Evolutionary conservation across 64 coral and sea anemone species (phyloP).

Genomic region (Montipora efflorescens): DNA sequence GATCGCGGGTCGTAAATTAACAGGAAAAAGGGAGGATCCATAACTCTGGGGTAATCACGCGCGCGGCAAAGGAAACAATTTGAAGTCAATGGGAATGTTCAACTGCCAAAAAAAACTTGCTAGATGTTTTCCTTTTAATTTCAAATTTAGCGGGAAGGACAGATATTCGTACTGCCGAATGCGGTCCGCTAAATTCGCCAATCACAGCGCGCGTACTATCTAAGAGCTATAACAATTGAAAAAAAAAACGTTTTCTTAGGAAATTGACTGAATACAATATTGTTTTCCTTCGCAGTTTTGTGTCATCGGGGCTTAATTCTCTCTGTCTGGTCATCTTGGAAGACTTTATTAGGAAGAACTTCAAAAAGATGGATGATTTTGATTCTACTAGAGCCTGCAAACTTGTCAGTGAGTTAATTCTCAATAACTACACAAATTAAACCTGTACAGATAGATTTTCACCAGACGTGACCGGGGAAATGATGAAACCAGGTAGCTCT

Average conservation of each 20-base stretch:
- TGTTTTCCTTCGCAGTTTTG: constrained; percentile 36
- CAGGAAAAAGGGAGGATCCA: too few relatives aligned
- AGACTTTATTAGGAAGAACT: constrained; percentile 68
- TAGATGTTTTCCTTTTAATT: too few relatives aligned
- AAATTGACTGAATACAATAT: neutral
- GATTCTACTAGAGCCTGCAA: constrained; percentile 70
- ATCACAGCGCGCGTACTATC: neutral
- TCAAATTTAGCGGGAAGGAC: too few relatives aligned
- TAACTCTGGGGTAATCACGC: too few relatives aligned
- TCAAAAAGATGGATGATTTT: constrained; percentile 46
- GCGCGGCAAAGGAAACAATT: too few relatives aligned
- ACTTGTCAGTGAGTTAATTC: constrained; percentile 40
- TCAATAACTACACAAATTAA: neutral
- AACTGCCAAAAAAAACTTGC: too few relatives aligned
- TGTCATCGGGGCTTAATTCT: constrained; percentile 75
- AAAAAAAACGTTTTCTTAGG: too few relatives aligned
- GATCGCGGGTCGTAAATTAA: too few relatives aligned
- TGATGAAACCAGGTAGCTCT: neutral
- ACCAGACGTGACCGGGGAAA: neutral
- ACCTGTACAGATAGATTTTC: neutral
- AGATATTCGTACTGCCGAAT: too few relatives aligned
- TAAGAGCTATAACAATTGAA: too few relatives aligned
- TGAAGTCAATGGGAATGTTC: too few relatives aligned
- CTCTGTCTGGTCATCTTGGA: constrained; percentile 66
- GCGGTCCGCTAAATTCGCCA: too few relatives aligned